Base-by-base conservation (phyloP, 37 sponge, comb jelly and placozoan species). In the Spongilla lacustris region DNA sequence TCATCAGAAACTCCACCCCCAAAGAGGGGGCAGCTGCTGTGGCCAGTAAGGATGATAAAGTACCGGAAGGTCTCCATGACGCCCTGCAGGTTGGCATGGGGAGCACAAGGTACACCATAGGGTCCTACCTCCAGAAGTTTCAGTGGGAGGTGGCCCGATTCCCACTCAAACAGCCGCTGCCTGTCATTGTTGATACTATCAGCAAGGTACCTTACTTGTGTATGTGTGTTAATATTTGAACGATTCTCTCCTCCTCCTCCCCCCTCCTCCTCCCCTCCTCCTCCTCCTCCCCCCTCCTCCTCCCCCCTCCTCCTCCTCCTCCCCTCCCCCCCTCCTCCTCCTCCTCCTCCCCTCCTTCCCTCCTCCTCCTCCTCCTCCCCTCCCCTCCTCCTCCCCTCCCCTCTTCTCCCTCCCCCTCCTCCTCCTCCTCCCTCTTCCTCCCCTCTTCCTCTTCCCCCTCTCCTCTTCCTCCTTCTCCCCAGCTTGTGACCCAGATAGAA, bases 81-180 rank as follows among this genome's bases (percentile, higher is more conserved):
- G 41, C 41, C 41, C 41, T 41, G 41, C 41, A 41, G 41, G 41
- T 41, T 41, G 41, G 41, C 3, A 41, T 6, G 41, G 41, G 41
- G 41, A 41, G 41, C 41, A 9, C 41, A 9, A 3, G 41, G 6
- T 41, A 81, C 36, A 41, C 91, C 8, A 82, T 88, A 73, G 85
- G 90, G 21, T 72, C 48, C 46, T 96, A 88, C 34, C 82, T 96
- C 73, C 58, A 81, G 2, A 67, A 91, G 3, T 98, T 96, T 69
- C 93, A 90, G 67, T 98, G 99, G 99, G 99, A 98, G 46, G 68
- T 68, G 3, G 97, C 99, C 17, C 88, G 92, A 81, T 98, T 91
- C 41, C 99, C 99, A 6, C 77, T 87, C 67, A 90, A 90, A 68
- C 97, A 94, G 32, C 89, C 96, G 2, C 73, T 95, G 5, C 94